Evolutionary conservation across 1,140 invertebrate genomes (phyloP).

Genomic region (Lethocerus indicus): DNA sequence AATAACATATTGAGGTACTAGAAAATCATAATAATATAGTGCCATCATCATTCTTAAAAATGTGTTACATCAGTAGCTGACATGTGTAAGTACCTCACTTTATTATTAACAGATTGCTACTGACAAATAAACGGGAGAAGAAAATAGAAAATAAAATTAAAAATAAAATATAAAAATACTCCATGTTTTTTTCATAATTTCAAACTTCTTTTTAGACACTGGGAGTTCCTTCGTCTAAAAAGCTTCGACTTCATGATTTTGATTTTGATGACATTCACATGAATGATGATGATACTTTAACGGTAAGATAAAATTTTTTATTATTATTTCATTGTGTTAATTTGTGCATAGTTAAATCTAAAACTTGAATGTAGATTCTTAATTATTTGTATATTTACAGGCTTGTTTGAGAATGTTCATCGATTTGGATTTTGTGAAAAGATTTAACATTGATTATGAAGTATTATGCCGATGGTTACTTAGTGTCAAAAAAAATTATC

Average conservation of each 20-base stretch:
- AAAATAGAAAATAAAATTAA: too few relatives aligned
- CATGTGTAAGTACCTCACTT: too few relatives aligned
- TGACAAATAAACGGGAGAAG: too few relatives aligned
- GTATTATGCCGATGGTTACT: slow-evolving; percentile 79
- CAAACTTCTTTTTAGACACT: slow-evolving; percentile 35
- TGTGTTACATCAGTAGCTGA: too few relatives aligned
- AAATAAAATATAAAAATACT: too few relatives aligned
- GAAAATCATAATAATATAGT: too few relatives aligned
- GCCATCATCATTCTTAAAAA: too few relatives aligned
- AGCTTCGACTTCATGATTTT: slow-evolving; percentile 67
- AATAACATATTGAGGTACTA: too few relatives aligned
- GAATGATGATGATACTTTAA: slow-evolving; percentile 69
- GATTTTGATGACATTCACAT: slow-evolving; percentile 75
- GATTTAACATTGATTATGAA: slow-evolving; percentile 80
- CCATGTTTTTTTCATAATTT: too few relatives aligned
- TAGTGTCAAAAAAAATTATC: slow-evolving; percentile 92
- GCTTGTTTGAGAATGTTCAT: slow-evolving; percentile 82
- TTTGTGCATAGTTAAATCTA: neutral
- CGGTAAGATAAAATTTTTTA: slow-evolving; percentile 26
- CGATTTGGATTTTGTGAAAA: slow-evolving; percentile 74
- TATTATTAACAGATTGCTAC: too few relatives aligned
- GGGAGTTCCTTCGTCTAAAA: slow-evolving; percentile 63
- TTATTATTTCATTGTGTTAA: neutral
- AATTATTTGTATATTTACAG: slow-evolving; percentile 23
- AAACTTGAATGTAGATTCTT: neutral